Base-by-base conservation (phyloP, 2,888 invertebrate genomes). In the Proisotoma minuta region DNA sequence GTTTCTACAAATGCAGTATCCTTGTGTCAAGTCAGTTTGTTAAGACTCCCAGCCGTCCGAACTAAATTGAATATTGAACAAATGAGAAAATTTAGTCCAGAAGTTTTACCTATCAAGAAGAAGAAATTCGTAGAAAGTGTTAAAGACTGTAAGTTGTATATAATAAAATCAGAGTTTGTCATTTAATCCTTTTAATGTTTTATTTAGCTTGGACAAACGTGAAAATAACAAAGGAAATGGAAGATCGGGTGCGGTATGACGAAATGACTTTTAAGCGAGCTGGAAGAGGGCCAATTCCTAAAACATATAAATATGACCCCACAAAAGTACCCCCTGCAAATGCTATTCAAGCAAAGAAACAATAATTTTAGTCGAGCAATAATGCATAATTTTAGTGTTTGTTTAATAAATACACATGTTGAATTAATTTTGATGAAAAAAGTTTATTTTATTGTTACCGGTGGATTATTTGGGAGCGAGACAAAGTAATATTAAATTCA, bases 241-340 rank as follows among this genome's bases (percentile, higher is more conserved):
- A 88, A 66, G 88, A 91, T 40, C 82, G 93, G 60, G 83, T 85
- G 74, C 80, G 85, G 65, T 77, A 87, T 68, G 93, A 95, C 77
- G 85, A 87, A 74, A 80, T 88, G 69, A 84, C 86, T 58, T 95
- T 95, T 76, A 84, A 86, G 62, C 84, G 83, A 77, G 92, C 94
- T 1, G 96, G 94, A 12, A 85, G 85, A 76, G 93, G 91, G 0
- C 90, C 96, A 0, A 75, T 95, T 49, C 84, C 86, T 39, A 94
- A 91, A 79, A 96, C 96, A 0, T 96, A 84, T 76, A 86, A 89
- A 78, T 86, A 84, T 77, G 88, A 95, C 78, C 94, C 95, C 1
- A 73, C 73, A 0, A 70, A 70, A 61, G 63, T 57, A 0, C n/a
- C 51, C 15, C 34, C 50, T 12, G 60, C 66, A n/a, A 47, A 68